A percentile compares a stretch with the other conserved stretches of the same genome.
These are phyloP conservation scores for Drosophila trapezifrons DNA, from an alignment of 1,140 invertebrate species.

Conservation along the genomic window DNA sequence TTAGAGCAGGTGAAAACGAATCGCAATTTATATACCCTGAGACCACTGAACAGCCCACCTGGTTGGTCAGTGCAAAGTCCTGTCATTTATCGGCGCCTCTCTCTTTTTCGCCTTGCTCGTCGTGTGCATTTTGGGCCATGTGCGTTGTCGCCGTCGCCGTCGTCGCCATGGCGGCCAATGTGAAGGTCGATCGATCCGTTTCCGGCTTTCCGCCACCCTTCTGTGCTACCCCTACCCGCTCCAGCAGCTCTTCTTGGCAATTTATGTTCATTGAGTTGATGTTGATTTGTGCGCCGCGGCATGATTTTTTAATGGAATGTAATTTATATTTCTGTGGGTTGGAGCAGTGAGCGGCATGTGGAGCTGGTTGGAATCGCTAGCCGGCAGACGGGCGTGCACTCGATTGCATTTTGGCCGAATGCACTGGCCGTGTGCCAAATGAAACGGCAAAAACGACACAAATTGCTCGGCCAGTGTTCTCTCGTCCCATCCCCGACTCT, in stretches of 20 bases:
- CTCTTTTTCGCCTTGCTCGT: conserved; percentile 15
- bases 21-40: no score
- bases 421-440: conserved; percentile 67
- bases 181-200: conserved; percentile 75
- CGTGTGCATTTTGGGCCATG: conserved; percentile 59
- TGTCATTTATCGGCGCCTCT: conserved; percentile 17
- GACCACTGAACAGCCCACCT: conserved; percentile 17
- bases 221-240: conserved; percentile 1
- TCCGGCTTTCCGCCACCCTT: conserved; percentile 19
- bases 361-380: conserved; percentile 4
- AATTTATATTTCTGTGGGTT: conserved; percentile 59
- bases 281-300: conserved; percentile 76
- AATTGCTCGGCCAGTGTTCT: conserved; percentile 49
- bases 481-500: conserved; percentile 5
- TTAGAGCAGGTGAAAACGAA: neutral
- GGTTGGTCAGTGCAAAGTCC: conserved; percentile 44
- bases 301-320: conserved; percentile 81
- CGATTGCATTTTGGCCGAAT: conserved; percentile 69
- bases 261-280: conserved; percentile 80
- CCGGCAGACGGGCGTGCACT: conserved; percentile 59
- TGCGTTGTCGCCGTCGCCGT: conserved; percentile 45
- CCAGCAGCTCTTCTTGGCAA: conserved; percentile 42
- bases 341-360: neutral
- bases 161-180: conserved; percentile 72
- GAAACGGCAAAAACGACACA: conserved; percentile 43